Base-by-base conservation (phyloP, 1,140 invertebrate genomes). In the Caenorhabditis inopinata region DNA sequence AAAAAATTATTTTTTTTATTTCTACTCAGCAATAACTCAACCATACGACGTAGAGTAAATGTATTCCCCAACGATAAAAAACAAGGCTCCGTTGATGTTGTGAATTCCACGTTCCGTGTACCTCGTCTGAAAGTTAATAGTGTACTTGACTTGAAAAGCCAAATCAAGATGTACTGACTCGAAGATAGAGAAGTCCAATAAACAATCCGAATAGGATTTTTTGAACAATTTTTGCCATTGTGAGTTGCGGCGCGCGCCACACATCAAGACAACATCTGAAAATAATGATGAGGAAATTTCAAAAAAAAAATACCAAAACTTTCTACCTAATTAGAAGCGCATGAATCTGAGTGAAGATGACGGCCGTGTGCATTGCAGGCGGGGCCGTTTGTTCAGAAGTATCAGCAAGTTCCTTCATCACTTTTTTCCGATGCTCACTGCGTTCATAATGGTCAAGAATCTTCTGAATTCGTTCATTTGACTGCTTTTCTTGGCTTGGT, bases 71-170 rank as follows among this genome's bases (percentile, higher is more conserved):
- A 82, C 80, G 14, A 87, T 58, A 73, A 86, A 87, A 79, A 90
- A 90, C 38, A 90, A 79, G 7, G 88, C 87, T 14, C 90, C 90
- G 80, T 89, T 90, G 38, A 90, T 85, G 84, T 90, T 90, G 46
- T 82, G 82, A n/a, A 90, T 84, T 14, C 86, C 87, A 45, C 84
- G 80, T 77, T 14, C 7, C n/a, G n/a, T 47, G 14, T 80, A 47
- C 2, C 12, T 21, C 11, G 74, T 81, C 51, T 81, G 47, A 18
- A 62, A 58, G 29, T 68, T 68, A n/a, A n/a, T n/a, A n/a, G n/a
- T n/a, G n/a, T n/a, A n/a, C n/a, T 42, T 42, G 38, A 42, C 14
- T 42, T 42, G 38, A 42, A 7, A 42, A 42, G 14, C 6, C 5
- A 14, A 42, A 42, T 42, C 5, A 7, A 42, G 38, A 42, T n/a